Evolutionary conservation across 2,888 invertebrate species (phyloP).

Genomic region (Xestia xanthographa): DNA sequence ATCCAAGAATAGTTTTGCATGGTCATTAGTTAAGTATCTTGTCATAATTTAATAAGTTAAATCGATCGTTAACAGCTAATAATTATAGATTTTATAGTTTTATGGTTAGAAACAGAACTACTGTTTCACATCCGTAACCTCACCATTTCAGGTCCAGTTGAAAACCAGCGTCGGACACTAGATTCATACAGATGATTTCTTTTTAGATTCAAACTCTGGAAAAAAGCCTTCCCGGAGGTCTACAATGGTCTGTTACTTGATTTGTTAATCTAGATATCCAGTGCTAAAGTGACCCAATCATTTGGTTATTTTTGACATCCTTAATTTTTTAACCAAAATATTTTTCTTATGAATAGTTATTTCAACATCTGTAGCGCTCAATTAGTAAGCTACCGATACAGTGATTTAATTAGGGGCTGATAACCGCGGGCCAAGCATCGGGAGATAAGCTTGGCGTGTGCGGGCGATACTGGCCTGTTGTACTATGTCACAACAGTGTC

Average conservation of each 20-base stretch:
- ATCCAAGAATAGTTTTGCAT: background rate
- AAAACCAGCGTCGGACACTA: too few species aligned
- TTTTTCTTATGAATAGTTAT: background rate
- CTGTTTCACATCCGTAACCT: too few species aligned
- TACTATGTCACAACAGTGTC: conserved; percentile 7
- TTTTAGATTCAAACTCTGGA: background rate
- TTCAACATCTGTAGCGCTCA: conserved; percentile 18
- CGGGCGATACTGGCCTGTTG: conserved; percentile 16
- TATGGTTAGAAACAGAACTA: too few species aligned
- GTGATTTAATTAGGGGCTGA: conserved; percentile 49
- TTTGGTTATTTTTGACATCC: background rate
- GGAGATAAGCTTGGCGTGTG: conserved; percentile 53
- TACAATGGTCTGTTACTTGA: background rate
- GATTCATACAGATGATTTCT: too few species aligned
- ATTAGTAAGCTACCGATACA: conserved; percentile 34
- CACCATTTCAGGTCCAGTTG: too few species aligned
- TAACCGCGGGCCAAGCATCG: conserved; percentile 52
- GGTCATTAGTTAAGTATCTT: background rate
- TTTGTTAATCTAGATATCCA: too few species aligned
- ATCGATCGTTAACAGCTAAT: background rate
- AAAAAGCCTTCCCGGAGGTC: background rate
- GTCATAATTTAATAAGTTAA: background rate
- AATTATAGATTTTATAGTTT: too few species aligned
- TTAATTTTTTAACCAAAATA: background rate
- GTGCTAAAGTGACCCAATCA: background rate